A percentile compares a stretch with the other conserved stretches of the same genome.
phyloP scores from a whole-genome alignment of 2,888 invertebrate genomes.

The Hybos culiciformis region DNA sequence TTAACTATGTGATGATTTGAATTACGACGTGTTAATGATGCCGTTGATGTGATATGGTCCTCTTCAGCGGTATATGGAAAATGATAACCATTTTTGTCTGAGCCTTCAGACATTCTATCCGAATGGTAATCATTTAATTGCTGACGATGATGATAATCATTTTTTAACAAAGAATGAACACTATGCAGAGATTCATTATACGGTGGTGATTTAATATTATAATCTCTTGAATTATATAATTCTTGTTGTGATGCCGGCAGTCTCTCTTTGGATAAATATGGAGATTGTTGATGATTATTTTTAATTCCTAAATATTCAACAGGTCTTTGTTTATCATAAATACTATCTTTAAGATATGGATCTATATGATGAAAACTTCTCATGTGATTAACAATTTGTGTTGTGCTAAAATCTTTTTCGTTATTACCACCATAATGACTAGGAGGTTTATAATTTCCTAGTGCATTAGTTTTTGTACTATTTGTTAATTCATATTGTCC shows the following conservation, averaged over 20 bases:
- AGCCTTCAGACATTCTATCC: constrained; percentile 54
- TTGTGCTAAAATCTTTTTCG: constrained; percentile 18
- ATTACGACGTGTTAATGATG: constrained; percentile 18
- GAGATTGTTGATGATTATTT: constrained; percentile 26
- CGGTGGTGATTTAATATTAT: constrained; percentile 28
- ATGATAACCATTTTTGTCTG: constrained; percentile 65
- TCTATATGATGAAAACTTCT: constrained; percentile 31
- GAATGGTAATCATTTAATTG: constrained; percentile 31
- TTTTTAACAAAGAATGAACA: constrained; percentile 33
- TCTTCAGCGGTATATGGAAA: constrained; percentile 77
- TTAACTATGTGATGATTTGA: constrained; percentile 30
- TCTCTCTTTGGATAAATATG: constrained; percentile 34
- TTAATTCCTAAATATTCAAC: constrained; percentile 27
- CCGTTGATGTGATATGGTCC: constrained; percentile 44
- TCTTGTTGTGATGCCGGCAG: constrained; percentile 29
- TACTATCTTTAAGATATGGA: constrained; percentile 30
- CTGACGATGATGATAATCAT: constrained; percentile 28
- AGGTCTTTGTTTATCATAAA: constrained; percentile 32
- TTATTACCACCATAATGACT: constrained; percentile 30
- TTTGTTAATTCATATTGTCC: constrained; percentile 23
- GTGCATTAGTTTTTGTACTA: constrained; percentile 10
- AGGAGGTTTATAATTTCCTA: constrained; percentile 22
- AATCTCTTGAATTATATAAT: constrained; percentile 33
- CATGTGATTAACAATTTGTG: constrained; percentile 33
- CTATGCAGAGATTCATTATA: constrained; percentile 31